Evolutionary conservation across 2,888 invertebrate genomes (phyloP).

Genomic region (Leptinotarsa peninsularis): DNA sequence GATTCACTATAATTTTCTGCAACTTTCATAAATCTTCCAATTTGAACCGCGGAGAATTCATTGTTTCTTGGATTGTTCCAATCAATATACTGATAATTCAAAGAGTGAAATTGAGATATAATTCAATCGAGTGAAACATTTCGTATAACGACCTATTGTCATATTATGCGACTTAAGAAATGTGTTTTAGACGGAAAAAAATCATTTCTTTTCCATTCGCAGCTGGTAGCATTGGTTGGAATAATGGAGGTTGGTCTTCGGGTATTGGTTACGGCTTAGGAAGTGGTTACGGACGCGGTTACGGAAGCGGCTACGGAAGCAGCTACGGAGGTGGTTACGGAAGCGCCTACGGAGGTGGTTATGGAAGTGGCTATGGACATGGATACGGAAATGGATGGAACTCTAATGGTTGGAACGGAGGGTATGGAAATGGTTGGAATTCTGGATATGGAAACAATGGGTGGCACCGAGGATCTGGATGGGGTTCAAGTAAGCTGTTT

Average conservation of each 20-base stretch:
- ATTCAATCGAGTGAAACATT: too few species aligned
- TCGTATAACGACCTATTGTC: too few species aligned
- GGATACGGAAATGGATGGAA: slow-evolving; percentile 23
- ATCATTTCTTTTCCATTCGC: neutral
- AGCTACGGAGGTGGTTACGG: slow-evolving; percentile 9
- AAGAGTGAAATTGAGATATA: too few species aligned
- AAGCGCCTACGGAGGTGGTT: slow-evolving; percentile 21
- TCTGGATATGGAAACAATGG: slow-evolving; percentile 10
- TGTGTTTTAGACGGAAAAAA: too few species aligned
- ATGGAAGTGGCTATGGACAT: slow-evolving; percentile 28
- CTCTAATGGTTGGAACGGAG: slow-evolving; percentile 26
- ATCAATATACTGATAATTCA: too few species aligned
- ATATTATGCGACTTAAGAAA: too few species aligned
- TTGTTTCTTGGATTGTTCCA: too few species aligned
- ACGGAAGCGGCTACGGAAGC: neutral
- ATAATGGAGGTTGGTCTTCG: slow-evolving; percentile 14
- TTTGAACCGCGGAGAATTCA: too few species aligned
- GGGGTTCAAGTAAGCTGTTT: slow-evolving; percentile 2
- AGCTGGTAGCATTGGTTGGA: slow-evolving; percentile 27
- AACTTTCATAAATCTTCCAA: too few species aligned
- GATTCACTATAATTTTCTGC: too few species aligned
- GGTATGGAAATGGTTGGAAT: slow-evolving; percentile 21
- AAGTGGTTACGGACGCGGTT: slow-evolving; percentile 1
- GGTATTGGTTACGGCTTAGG: slow-evolving; percentile 11
- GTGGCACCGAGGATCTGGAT: slow-evolving; percentile 3